Percentiles rank a stretch among this genome's conserved stretches.
phyloP scores from a whole-genome alignment of 2,797 vertebrate species.

The Graptemys geographica region DNA sequence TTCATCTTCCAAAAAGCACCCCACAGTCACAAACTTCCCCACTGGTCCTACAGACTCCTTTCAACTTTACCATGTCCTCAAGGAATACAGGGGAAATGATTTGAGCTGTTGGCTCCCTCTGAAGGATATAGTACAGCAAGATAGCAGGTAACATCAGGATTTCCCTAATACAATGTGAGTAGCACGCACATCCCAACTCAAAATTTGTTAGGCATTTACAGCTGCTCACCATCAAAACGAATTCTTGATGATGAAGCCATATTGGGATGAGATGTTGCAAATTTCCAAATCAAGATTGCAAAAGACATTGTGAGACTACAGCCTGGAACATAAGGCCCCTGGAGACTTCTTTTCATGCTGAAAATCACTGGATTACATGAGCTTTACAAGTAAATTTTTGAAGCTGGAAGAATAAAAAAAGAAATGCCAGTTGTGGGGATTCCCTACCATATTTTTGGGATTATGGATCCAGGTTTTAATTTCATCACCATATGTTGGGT shows the following conservation, averaged over 20 bases:
- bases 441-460: slow-evolving; percentile 49
- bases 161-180: slow-evolving; percentile 15
- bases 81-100: no score
- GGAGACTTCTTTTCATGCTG: slow-evolving; percentile 66
- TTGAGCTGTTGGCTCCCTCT: not conserved
- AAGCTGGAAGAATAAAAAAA: slow-evolving; percentile 65
- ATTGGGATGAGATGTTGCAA: slow-evolving; percentile 50
- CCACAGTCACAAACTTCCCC: no score
- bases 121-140: slow-evolving; percentile 25
- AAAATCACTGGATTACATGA: slow-evolving; percentile 30
- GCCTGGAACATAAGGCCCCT: slow-evolving; percentile 51
- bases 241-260: slow-evolving; percentile 19
- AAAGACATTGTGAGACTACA: slow-evolving; percentile 62
- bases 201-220: slow-evolving; percentile 33
- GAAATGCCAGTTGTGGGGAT: slow-evolving; percentile 49
- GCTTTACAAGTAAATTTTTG: slow-evolving; percentile 63
- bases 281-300: slow-evolving; percentile 65
- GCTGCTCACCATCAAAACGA: slow-evolving; percentile 17
- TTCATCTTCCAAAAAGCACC: not conserved
- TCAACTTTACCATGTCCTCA: no score
- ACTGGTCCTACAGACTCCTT: no score
- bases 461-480: slow-evolving; percentile 57
- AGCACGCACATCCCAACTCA: not conserved
- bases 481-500: slow-evolving; percentile 60
- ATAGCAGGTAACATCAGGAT: slow-evolving; percentile 31